These are phyloP conservation scores for Percopsis omiscomaycus DNA, from an alignment of 2,797 vertebrate species.

Conservation along the genomic window DNA sequence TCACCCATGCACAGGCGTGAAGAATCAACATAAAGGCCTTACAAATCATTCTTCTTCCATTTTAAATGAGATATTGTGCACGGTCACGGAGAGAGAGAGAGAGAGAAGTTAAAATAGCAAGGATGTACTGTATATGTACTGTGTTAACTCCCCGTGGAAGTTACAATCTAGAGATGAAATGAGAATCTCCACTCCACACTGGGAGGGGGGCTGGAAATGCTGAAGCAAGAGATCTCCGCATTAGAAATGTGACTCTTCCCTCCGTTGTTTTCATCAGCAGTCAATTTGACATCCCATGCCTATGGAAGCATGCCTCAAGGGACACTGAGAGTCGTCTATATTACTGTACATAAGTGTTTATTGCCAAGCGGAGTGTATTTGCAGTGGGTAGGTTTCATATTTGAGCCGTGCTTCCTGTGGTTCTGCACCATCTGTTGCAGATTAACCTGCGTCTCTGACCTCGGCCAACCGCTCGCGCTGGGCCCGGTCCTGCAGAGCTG, in stretches of 20 bases:
- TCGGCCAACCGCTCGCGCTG: conserved; percentile 28
- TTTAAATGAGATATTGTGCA: conserved; percentile 61
- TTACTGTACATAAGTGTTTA: background rate
- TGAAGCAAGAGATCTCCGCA: conserved; percentile 19
- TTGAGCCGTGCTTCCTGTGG: conserved; percentile 20
- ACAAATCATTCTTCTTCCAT: conserved; percentile 50
- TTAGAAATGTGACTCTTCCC: conserved; percentile 1
- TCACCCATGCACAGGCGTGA: conserved; percentile 47
- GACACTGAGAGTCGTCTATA: background rate
- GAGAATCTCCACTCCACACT: conserved; percentile 22
- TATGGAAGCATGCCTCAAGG: background rate
- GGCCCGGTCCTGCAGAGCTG: conserved; percentile 21
- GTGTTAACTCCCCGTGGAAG: conserved; percentile 44
- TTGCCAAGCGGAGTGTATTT: conserved; percentile 18
- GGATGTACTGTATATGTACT: conserved; percentile 29
- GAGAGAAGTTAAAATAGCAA: background rate
- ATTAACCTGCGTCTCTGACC: conserved; percentile 43
- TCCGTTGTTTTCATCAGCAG: background rate
- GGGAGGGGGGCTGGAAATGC: conserved; percentile 10
- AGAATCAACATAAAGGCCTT: conserved; percentile 62
- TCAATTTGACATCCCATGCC: background rate
- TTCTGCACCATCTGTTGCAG: conserved; percentile 49
- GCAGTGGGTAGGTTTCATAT: background rate
- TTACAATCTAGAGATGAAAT: conserved; percentile 37
- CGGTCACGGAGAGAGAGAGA: background rate